Evolutionary conservation across 1,140 invertebrate genomes (phyloP), one percentile per base, ranked within the genome.

Genomic region (Hycleus cichorii): DNA sequence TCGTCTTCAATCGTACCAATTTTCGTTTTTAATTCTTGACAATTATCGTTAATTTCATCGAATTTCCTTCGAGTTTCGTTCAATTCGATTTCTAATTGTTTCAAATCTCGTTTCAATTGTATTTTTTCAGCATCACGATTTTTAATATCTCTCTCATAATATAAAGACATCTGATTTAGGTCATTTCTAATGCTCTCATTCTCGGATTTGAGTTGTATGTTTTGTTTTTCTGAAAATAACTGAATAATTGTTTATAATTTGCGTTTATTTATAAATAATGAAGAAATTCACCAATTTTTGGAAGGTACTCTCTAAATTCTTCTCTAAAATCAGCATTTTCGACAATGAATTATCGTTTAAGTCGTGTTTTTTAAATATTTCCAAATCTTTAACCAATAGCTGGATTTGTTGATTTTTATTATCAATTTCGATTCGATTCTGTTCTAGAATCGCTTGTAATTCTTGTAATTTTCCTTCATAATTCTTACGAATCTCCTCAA

Each of bases 221-320:
- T 74, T 55, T 71, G 60, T 27, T 71, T 68, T 60, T 76, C 74
- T 39, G 71, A 73, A 49, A 72, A 53, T 49, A 73, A 40, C 69
- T 63, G 5, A 18, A 1, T 18, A 18, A 18, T 53, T 40, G 11
- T 6, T n/a, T 5, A 47, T 1, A 48, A 27, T 39, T 42, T 7
- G 40, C 6, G 10, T n/a, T 11, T 49, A 24, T 51, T 18, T 45
- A 10, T 10, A 57, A 24, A 4, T 42, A 32, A 42, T 27, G 44
- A 49, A 56, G 6, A 9, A 9, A 57, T 47, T 63, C 54, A 70
- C 68, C 64, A 70, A 61, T 64, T 70, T 70, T 62, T 72, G 69
- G 51, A 72, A 70, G 4, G 69, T 70, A 7, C 58, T 44, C 57
- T 72, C 70, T 32, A 72, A 55, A 60, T 69, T 70, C 44, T 68